Evolutionary conservation across 2,888 invertebrate genomes (phyloP).

Genomic region (Tyria jacobaeae): DNA sequence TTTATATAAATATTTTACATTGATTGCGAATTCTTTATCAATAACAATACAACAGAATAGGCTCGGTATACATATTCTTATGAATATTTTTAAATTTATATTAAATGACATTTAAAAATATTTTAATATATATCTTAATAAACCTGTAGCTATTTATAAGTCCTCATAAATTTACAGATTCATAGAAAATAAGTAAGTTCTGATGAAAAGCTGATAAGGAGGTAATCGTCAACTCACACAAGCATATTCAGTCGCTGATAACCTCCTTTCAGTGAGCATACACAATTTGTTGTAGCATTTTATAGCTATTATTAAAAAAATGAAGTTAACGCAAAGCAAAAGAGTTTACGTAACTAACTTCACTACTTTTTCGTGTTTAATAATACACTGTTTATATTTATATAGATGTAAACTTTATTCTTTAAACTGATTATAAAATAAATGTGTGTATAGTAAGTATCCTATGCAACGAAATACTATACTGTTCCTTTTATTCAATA

Average conservation of each 20-base stretch:
- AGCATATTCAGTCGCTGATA: constrained; percentile 45
- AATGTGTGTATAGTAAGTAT: not conserved
- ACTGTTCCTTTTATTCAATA: not conserved
- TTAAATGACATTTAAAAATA: too few relatives aligned
- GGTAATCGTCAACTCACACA: constrained; percentile 35
- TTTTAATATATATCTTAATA: too few relatives aligned
- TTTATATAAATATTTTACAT: too few relatives aligned
- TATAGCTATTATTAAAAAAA: constrained; percentile 14
- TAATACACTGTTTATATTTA: too few relatives aligned
- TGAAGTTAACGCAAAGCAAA: constrained; percentile 10
- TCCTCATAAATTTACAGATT: constrained; percentile 24
- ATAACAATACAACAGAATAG: too few relatives aligned
- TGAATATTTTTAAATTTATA: too few relatives aligned
- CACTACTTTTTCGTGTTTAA: constrained; percentile 9
- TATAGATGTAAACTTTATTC: not conserved
- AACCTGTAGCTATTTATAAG: constrained; percentile 1
- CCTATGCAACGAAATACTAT: not conserved
- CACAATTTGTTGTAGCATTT: constrained; percentile 25
- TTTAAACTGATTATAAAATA: not conserved
- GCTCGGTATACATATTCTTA: too few relatives aligned
- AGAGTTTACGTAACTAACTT: constrained; percentile 7
- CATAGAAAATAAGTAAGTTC: constrained; percentile 48
- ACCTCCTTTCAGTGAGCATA: constrained; percentile 45
- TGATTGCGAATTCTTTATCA: too few relatives aligned
- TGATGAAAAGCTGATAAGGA: constrained; percentile 45